Evolutionary conservation across 2,888 invertebrate genomes (phyloP).

Genomic region (Aethes cnicana): DNA sequence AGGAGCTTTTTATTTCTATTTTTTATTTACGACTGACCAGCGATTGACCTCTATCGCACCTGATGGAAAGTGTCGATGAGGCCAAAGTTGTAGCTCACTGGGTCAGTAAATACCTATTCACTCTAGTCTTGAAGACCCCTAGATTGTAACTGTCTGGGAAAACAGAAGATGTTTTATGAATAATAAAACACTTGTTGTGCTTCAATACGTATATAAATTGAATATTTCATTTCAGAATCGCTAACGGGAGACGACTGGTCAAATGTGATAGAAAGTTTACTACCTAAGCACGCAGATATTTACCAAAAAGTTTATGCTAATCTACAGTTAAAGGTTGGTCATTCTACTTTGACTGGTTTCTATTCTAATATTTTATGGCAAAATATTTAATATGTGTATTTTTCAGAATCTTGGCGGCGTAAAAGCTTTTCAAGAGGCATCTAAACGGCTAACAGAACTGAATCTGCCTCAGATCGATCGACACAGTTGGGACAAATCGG

Average conservation of each 20-base stretch:
- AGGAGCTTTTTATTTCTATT: too few species aligned
- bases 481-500: conserved; percentile 71
- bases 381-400: not conserved
- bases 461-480: conserved; percentile 70
- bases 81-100: too few species aligned
- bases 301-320: conserved; percentile 74
- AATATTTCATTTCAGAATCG: conserved; percentile 65
- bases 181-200: conserved; percentile 10
- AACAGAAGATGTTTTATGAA: too few species aligned
- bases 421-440: conserved; percentile 74
- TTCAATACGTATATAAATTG: conserved; percentile 28
- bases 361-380: not conserved
- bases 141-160: too few species aligned
- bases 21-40: too few species aligned
- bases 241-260: conserved; percentile 83
- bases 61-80: too few species aligned
- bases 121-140: too few species aligned
- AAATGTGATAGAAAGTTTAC: conserved; percentile 75
- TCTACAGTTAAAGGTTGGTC: conserved; percentile 68
- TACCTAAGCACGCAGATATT: conserved; percentile 79
- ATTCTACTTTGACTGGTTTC: too few species aligned
- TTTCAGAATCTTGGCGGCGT: conserved; percentile 73
- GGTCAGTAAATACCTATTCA: too few species aligned
- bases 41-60: too few species aligned
- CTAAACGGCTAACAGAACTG: conserved; percentile 64